A percentile compares a stretch with the other conserved stretches of the same genome.
Conservation (phyloP, 2,797 vertebrate genomes). For the Petrocephalus schoutedeni region DNA sequence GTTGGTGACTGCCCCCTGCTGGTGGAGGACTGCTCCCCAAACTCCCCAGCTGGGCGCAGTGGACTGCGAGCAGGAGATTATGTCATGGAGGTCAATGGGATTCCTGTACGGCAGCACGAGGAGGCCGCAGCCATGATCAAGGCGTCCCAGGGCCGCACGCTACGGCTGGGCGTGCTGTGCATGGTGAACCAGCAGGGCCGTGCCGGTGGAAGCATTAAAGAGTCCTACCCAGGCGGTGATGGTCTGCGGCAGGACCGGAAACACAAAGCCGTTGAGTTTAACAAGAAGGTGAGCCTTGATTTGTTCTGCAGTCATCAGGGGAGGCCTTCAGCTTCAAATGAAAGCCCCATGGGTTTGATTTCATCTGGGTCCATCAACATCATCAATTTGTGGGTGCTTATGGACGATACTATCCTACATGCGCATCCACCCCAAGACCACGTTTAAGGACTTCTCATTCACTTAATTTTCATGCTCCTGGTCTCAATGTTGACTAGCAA, state of each 20-base stretch:
- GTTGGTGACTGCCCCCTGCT: conserved; percentile 66
- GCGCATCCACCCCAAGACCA: neutral
- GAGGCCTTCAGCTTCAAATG: neutral
- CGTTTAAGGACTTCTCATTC: neutral
- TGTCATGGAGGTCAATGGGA: conserved; percentile 78
- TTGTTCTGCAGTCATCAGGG: neutral
- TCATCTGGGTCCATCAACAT: neutral
- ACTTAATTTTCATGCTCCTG: neutral
- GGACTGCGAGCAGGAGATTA: conserved; percentile 76
- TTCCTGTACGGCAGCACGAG: conserved; percentile 65
- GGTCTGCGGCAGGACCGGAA: conserved; percentile 65
- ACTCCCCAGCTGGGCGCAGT: conserved; percentile 67
- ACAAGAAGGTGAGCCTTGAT: conserved; percentile 68
- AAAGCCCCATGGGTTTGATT: neutral
- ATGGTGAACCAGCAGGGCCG: conserved; percentile 58
- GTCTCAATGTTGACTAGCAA: neutral
- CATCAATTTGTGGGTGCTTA: neutral
- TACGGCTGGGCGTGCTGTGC: conserved; percentile 77
- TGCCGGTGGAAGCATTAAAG: conserved; percentile 47
- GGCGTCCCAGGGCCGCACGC: conserved; percentile 55
- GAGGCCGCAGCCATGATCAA: conserved; percentile 62
- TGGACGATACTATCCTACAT: neutral
- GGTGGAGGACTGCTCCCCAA: conserved; percentile 71
- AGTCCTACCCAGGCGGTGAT: conserved; percentile 49
- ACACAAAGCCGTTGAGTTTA: conserved; percentile 86